A percentile compares a stretch with the other conserved stretches of the same genome.
phyloP scores from a whole-genome alignment of 37 sponge, comb jelly and placozoan species.

The Corticium candelabrum region DNA sequence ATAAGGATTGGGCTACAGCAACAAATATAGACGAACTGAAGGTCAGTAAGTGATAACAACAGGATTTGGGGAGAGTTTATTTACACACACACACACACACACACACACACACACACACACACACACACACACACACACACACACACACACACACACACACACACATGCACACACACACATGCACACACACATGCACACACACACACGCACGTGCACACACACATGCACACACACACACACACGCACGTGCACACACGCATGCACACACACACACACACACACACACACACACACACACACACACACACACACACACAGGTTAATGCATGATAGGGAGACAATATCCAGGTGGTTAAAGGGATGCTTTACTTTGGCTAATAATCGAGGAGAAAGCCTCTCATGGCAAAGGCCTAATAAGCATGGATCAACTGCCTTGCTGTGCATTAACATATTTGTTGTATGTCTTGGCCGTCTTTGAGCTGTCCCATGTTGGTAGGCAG shows the following conservation, averaged over 20 bases:
- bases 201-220: constrained; percentile 6
- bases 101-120: constrained; percentile 16
- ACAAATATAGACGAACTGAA: constrained; percentile 80
- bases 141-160: constrained; percentile 10
- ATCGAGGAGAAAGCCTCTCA: too few relatives aligned
- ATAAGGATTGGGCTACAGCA: constrained; percentile 93
- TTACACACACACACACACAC: constrained; percentile 18
- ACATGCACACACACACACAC: constrained; percentile 11
- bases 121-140: constrained; percentile 17
- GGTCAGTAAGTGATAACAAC: too few relatives aligned
- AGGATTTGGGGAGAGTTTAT: neutral
- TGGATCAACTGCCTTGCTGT: too few relatives aligned
- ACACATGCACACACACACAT: constrained; percentile 15
- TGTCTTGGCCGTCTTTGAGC: too few relatives aligned
- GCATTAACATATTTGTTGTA: too few relatives aligned
- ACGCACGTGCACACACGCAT: constrained; percentile 26
- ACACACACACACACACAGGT: constrained; percentile 15
- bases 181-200: constrained; percentile 9
- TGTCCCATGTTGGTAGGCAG: too few relatives aligned
- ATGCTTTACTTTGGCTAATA: too few relatives aligned
- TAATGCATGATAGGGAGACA: too few relatives aligned
- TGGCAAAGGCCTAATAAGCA: too few relatives aligned
- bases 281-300: constrained; percentile 10
- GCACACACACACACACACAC: neutral
- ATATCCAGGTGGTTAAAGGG: neutral